phyloP scores from a whole-genome alignment of 1,140 invertebrate species.

The Andrena cerasifolii region DNA sequence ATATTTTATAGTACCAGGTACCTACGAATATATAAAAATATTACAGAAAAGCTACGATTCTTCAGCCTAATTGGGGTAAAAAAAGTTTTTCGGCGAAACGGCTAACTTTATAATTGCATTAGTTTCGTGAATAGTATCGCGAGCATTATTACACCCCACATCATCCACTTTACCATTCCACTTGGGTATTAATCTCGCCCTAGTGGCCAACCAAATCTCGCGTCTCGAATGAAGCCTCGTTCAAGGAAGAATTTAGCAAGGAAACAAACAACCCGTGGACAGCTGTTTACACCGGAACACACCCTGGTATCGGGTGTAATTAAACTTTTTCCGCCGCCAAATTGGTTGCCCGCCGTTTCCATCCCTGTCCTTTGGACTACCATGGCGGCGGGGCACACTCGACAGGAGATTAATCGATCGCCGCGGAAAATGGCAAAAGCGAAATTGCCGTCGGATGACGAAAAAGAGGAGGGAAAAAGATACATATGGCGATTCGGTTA shows the following conservation, averaged over 20 bases:
- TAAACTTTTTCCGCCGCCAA: conserved; percentile 68
- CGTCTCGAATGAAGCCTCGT: conserved; percentile 22
- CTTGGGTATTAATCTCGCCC: too few relatives aligned
- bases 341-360: conserved; percentile 44
- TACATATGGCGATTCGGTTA: background rate
- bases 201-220: conserved; percentile 38
- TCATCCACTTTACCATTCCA: too few relatives aligned
- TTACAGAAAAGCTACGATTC: too few relatives aligned
- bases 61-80: too few relatives aligned
- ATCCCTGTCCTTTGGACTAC: background rate
- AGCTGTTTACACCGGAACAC: conserved; percentile 64
- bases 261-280: too few relatives aligned
- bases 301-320: conserved; percentile 54
- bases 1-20: too few relatives aligned
- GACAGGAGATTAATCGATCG: conserved; percentile 48
- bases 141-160: too few relatives aligned
- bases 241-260: conserved; percentile 55
- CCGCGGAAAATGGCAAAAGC: conserved; percentile 44
- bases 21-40: too few relatives aligned
- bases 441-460: conserved; percentile 34
- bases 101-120: too few relatives aligned
- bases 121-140: too few relatives aligned
- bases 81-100: too few relatives aligned
- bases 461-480: background rate
- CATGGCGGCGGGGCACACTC: background rate